Base-by-base conservation (phyloP, 2,888 invertebrate genomes). In the Andricus quercusramuli region DNA sequence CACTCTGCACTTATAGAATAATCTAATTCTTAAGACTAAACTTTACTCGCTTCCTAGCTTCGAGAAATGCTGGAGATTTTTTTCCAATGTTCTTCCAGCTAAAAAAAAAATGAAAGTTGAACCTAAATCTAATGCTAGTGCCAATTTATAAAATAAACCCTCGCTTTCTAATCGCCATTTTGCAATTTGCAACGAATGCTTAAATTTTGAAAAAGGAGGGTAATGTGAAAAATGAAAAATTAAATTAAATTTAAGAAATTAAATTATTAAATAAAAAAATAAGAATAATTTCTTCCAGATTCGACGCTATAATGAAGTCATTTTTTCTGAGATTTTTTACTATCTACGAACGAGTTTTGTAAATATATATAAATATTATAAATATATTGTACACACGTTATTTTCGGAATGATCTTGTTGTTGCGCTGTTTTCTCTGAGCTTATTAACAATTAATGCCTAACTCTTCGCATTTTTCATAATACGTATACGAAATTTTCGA, bases 401-500 rank as follows among this genome's bases (percentile, higher is more conserved):
- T 78, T 78, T 78, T 78, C 51, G 29, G 47, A 78, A 78, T 65
- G 29, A 65, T 78, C 66, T 47, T 78, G 44, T 66, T n/a, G 51
- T 66, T 78, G 47, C 47, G 41, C 44, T 51, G 32, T 78, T 78
- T 78, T 65, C 65, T 65, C 44, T 29, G 78, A 78, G 78, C 66
- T 78, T 78, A 78, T 29, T 51, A 66, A 78, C 56, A 66, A 78
- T 74, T 17, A 74, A 74, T 32, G 74, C 74, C 74, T 74, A 56
- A 56, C 29, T 25, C 22, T 70, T 51, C 29, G 20, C 15, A 56
- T 56, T 74, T 32, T 74, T 51, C 25, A 74, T 74, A 74, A 74
- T 25, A 51, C 13, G 74, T 74, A 74, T 74, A 56, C 32, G 32
- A 74, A 17, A n/a, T 11, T 56, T 56, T n/a, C 20, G 11, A 56